phyloP scores from a whole-genome alignment of 1,140 invertebrate genomes.

The Hylyphantes graminicola region DNA sequence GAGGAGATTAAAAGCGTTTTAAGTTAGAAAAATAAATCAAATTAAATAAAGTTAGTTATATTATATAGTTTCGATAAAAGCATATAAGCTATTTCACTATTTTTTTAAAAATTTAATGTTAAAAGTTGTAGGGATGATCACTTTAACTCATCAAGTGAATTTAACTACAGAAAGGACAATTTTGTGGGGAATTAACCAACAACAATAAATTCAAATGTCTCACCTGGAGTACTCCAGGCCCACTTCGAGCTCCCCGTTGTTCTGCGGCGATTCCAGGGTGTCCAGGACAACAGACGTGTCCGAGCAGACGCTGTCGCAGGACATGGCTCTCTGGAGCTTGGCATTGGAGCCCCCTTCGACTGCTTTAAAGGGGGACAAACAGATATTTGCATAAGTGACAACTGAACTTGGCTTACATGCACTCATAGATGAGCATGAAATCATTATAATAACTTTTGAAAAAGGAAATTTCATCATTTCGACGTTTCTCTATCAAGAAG shows the following conservation, averaged over 20 bases:
- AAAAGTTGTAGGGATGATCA: no score
- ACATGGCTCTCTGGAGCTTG: slow-evolving; percentile 74
- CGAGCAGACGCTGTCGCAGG: slow-evolving; percentile 85
- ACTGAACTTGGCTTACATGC: not conserved
- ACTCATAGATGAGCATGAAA: no score
- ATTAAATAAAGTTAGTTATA: no score
- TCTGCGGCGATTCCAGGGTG: slow-evolving; percentile 76
- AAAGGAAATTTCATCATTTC: not conserved
- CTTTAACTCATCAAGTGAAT: no score
- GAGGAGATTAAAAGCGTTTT: no score
- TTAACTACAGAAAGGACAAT: no score
- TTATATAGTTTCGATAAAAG: no score
- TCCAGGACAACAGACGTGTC: slow-evolving; percentile 81
- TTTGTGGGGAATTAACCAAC: no score
- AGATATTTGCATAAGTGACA: not conserved
- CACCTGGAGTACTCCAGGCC: slow-evolving; percentile 82
- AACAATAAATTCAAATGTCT: no score
- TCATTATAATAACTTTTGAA: not conserved
- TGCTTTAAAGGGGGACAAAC: slow-evolving; percentile 15
- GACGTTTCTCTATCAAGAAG: not conserved
- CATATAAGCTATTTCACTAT: no score
- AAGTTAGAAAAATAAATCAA: no score
- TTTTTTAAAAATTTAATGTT: no score
- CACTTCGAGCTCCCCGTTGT: slow-evolving; percentile 81
- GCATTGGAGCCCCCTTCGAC: slow-evolving; percentile 43